Evolutionary conservation across 1,140 invertebrate species (phyloP).

Genomic region (Euura lappo): DNA sequence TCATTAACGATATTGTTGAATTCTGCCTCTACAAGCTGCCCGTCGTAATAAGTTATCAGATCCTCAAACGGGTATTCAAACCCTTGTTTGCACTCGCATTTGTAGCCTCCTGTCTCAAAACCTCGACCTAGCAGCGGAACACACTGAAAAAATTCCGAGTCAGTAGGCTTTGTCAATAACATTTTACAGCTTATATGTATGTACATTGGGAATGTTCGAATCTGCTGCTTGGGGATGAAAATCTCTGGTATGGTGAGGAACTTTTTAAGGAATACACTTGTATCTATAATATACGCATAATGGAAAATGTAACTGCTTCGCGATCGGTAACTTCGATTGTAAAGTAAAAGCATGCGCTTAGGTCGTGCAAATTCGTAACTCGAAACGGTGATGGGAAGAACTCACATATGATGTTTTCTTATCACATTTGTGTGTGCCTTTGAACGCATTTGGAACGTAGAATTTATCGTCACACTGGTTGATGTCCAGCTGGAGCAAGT

Average conservation of each 20-base stretch:
- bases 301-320: no score
- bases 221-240: no score
- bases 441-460: slow-evolving; percentile 92
- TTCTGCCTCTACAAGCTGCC: slow-evolving; percentile 94
- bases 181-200: neutral
- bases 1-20: slow-evolving; percentile 85
- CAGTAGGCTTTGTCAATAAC: slow-evolving; percentile 11
- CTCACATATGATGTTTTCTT: slow-evolving; percentile 91
- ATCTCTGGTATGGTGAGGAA: no score
- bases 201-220: neutral
- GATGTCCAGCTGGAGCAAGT: slow-evolving; percentile 88
- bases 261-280: no score
- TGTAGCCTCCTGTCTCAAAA: slow-evolving; percentile 94
- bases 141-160: slow-evolving; percentile 72
- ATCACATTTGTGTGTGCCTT: slow-evolving; percentile 95
- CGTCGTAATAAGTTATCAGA: slow-evolving; percentile 93
- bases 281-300: no score
- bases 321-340: no score
- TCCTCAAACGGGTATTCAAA: slow-evolving; percentile 98
- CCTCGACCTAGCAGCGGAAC: slow-evolving; percentile 91
- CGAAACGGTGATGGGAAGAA: slow-evolving; percentile 32
- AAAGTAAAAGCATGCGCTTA: no score
- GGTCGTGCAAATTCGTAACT: no score
- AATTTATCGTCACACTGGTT: slow-evolving; percentile 94
- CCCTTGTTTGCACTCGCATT: slow-evolving; percentile 97